These are phyloP conservation scores for Drosophila colorata DNA, from an alignment of 2,888 invertebrate species.

Conservation along the genomic window DNA sequence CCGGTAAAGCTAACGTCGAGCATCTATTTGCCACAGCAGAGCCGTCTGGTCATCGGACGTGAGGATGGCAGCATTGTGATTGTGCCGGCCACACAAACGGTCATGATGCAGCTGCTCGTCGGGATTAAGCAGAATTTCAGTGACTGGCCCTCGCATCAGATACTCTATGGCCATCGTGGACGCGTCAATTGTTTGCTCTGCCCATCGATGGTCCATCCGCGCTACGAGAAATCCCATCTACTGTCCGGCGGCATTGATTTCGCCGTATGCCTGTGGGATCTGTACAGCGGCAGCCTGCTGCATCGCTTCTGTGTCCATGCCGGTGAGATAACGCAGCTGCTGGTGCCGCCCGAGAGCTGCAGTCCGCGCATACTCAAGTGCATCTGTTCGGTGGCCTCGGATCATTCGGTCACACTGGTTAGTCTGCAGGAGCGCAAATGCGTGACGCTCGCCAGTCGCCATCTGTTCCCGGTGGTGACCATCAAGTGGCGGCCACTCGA, in stretches of 20 bases:
- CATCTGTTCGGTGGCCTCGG: slow-evolving; percentile 98
- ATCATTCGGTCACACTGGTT: slow-evolving; percentile 98
- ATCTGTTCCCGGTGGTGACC: slow-evolving; percentile 97
- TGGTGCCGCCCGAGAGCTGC: slow-evolving; percentile 97
- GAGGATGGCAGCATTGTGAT: slow-evolving; percentile 98
- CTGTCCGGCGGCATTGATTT: slow-evolving; percentile 99
- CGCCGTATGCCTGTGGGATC: slow-evolving; percentile 97
- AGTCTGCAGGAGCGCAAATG: slow-evolving; percentile 96
- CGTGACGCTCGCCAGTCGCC: slow-evolving; percentile 93
- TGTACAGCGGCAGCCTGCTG: slow-evolving; percentile 94
- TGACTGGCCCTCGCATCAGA: slow-evolving; percentile 96
- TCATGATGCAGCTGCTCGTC: slow-evolving; percentile 95
- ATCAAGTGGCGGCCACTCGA: slow-evolving; percentile 99
- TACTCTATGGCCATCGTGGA: slow-evolving; percentile 95
- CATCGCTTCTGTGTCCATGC: slow-evolving; percentile 99
- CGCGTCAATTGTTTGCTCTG: slow-evolving; percentile 97
- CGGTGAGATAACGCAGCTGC: slow-evolving; percentile 96
- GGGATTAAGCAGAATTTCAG: slow-evolving; percentile 90
- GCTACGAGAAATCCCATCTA: slow-evolving; percentile 94
- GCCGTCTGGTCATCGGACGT: slow-evolving; percentile 96
- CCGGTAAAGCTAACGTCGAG: slow-evolving; percentile 95
- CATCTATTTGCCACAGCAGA: slow-evolving; percentile 96
- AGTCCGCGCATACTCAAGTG: slow-evolving; percentile 96
- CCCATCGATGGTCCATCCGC: slow-evolving; percentile 95
- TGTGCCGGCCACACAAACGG: slow-evolving; percentile 97